These are phyloP conservation scores for Drosophila antonietae DNA, from an alignment of 2,888 invertebrate species.

Conservation along the genomic window DNA sequence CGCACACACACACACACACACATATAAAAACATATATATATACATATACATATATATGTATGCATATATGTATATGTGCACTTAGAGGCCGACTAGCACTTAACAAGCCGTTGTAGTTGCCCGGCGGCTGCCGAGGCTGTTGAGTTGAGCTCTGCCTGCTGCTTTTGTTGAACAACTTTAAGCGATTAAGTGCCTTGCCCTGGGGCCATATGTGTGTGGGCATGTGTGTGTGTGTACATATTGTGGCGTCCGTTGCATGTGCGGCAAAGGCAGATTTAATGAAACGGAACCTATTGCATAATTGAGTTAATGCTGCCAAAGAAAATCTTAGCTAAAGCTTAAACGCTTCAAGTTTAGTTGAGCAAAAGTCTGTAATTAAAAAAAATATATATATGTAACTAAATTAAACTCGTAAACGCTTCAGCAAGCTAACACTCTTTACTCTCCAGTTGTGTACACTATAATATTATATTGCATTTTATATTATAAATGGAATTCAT, in stretches of 20 bases:
- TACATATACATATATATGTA: constrained; percentile 9
- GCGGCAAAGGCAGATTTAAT: constrained; percentile 65
- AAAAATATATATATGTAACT: neutral
- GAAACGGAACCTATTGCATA: constrained; percentile 77
- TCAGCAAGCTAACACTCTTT: no score
- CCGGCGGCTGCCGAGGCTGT: constrained; percentile 42
- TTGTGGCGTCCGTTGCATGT: constrained; percentile 29
- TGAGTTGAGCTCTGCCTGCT: constrained; percentile 55
- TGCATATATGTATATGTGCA: constrained; percentile 15
- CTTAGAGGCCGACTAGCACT: constrained; percentile 35
- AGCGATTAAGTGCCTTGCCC: constrained; percentile 63
- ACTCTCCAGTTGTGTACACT: neutral
- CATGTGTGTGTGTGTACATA: neutral
- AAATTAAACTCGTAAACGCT: neutral
- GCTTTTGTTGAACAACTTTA: constrained; percentile 62
- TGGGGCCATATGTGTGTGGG: constrained; percentile 34
- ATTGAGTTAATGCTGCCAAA: constrained; percentile 64
- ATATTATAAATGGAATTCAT: neutral
- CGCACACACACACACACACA: constrained; percentile 18
- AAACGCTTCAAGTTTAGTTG: constrained; percentile 25
- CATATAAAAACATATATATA: neutral
- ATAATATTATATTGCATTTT: neutral
- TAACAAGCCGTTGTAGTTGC: constrained; percentile 31
- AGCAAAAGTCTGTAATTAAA: neutral
- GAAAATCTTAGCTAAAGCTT: constrained; percentile 19